Percentiles rank a stretch among this genome's conserved stretches.
These are phyloP conservation scores for Dicrostonyx torquatus DNA, from an alignment of 2,797 vertebrate genomes.

Conservation along the genomic window DNA sequence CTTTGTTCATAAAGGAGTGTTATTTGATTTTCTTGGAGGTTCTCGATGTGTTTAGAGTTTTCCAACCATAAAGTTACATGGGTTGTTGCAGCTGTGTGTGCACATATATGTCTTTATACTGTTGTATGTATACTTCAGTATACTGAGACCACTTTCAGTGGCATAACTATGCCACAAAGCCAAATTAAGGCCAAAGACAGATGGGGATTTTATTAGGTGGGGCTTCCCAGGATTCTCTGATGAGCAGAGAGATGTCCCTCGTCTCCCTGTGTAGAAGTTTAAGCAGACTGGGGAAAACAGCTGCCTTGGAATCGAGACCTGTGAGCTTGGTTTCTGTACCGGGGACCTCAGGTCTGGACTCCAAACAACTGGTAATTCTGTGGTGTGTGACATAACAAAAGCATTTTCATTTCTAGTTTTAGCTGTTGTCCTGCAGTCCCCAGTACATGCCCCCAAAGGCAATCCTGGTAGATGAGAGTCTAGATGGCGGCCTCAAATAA, in stretches of 20 bases:
- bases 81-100: not conserved
- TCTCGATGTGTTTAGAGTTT: not conserved
- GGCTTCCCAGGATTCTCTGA: not conserved
- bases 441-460: not conserved
- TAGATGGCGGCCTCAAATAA: not conserved
- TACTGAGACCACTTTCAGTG: not conserved
- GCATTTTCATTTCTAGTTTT: not conserved
- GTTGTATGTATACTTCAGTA: not conserved
- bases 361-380: not conserved
- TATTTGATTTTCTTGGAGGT: not conserved
- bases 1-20: not conserved
- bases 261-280: not conserved
- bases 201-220: not conserved
- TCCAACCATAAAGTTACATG: not conserved
- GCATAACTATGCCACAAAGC: not conserved
- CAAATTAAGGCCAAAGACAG: not conserved
- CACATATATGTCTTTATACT: too few species aligned
- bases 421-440: not conserved
- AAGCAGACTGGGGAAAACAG: not conserved
- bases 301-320: not conserved
- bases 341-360: not conserved
- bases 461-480: not conserved
- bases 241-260: not conserved
- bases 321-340: not conserved
- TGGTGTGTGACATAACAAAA: not conserved